phyloP scores from a whole-genome alignment of 2,113 vertebrate genomes.

The Python bivittatus region DNA sequence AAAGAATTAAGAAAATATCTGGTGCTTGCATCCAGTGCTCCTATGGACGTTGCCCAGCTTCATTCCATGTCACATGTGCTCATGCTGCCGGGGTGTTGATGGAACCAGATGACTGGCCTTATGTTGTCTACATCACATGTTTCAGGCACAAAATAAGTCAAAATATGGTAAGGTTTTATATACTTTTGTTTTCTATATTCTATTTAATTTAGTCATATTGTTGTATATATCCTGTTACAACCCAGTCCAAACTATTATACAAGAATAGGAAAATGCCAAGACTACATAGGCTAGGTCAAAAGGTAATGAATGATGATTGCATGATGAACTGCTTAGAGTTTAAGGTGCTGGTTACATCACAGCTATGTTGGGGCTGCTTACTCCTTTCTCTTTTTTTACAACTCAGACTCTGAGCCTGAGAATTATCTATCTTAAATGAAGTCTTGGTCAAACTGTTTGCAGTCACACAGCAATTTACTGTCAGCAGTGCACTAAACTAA shows the following conservation, averaged over 20 bases:
- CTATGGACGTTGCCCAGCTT: constrained; percentile 87
- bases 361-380: not conserved
- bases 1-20: constrained; percentile 82
- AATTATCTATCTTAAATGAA: not conserved
- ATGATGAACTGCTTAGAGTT: not conserved
- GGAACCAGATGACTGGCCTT: constrained; percentile 94
- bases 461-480: not conserved
- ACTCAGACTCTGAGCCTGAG: not conserved
- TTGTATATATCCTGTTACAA: not conserved
- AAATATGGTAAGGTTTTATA: constrained; percentile 79
- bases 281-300: not conserved
- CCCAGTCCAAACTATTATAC: not conserved
- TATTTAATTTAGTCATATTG: not conserved
- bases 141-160: constrained; percentile 87
- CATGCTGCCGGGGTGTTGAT: constrained; percentile 91
- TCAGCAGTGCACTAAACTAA: not conserved
- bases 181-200: not conserved
- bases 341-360: not conserved
- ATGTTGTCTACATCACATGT: constrained; percentile 92
- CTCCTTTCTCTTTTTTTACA: not conserved
- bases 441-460: too few species aligned
- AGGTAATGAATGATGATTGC: not conserved
- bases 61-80: constrained; percentile 96
- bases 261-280: not conserved
- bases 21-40: constrained; percentile 96